Evolutionary conservation across 2,888 invertebrate species (phyloP), one percentile per base, ranked within the genome.

Genomic region (Parnassius smintheus): DNA sequence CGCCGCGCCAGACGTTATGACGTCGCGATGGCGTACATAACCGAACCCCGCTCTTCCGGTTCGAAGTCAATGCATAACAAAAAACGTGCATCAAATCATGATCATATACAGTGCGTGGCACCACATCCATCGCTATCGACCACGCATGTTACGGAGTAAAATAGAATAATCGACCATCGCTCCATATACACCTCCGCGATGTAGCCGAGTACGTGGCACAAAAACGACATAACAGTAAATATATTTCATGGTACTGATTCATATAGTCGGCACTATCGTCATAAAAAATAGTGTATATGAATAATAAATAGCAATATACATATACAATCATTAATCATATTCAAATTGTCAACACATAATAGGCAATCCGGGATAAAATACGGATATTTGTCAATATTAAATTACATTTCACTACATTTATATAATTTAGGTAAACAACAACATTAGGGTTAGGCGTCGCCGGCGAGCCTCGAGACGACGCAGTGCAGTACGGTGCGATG

Each of bases 151-250:
- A 55, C 41, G 59, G 65, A 35, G 60, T 12, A 25, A 48, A 13
- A 41, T 55, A 52, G 46, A 48, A 56, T n/a, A 56, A 56, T 60
- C 18, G 41, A 46, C 51, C 52, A 56, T 56, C 61, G 55, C 46
- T 53, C 22, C 60, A 50, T 55, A 7, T 51, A 50, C 56, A 61
- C 56, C 18, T 46, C 45, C 60, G 63, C 69, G 66, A 57, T 57
- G 65, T 76, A 76, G 76, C 64, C 66, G 68, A 69, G 67, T 80
- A 83, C 77, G 79, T 81, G 78, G 83, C 78, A 82, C 81, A 83
- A 86, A 87, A 88, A 88, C 85, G 85, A 86, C 84, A 80, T 88
- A 89, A 90, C 88, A 89, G 86, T 85, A 75, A 78, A 81, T 81
- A 82, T 79, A 80, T 22, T 76, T 75, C 72, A 71, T 73, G 75